Conservation (phyloP, 2,797 vertebrate species). For the Dryobates pubescens region DNA sequence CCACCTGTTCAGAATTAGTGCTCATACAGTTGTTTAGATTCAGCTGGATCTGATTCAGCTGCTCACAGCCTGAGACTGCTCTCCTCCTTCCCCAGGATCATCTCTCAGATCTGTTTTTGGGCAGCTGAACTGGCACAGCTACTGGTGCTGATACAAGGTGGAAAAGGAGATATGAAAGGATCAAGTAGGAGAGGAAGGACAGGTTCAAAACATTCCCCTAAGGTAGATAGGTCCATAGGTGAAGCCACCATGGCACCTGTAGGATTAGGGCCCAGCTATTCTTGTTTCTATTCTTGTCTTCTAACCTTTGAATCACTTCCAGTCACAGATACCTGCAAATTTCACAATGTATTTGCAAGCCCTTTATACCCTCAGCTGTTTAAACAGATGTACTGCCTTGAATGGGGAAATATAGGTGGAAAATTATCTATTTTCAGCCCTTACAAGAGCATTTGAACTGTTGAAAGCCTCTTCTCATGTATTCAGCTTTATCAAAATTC, state of each 20-base stretch:
- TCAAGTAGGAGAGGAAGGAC: background rate
- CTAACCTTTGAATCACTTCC: background rate
- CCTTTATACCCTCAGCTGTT: conserved; percentile 13
- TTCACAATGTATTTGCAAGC: background rate
- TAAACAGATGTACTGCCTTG: background rate
- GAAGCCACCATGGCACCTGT: background rate
- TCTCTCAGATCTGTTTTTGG: background rate
- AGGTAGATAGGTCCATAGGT: background rate
- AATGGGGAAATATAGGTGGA: conserved; percentile 17
- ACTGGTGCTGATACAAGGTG: background rate
- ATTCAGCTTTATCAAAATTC: conserved; percentile 29
- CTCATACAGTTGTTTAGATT: background rate
- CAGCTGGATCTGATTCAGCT: background rate
- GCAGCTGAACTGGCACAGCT: background rate
- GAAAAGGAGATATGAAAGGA: background rate
- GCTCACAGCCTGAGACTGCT: background rate
- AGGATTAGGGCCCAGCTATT: background rate
- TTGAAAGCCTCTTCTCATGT: background rate
- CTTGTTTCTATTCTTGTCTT: background rate
- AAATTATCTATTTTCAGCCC: conserved; percentile 27
- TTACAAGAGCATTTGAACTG: background rate
- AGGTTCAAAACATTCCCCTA: background rate
- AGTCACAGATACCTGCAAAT: background rate
- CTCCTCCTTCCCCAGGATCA: background rate
- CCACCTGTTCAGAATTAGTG: background rate